A percentile compares a stretch with the other conserved stretches of the same genome.
phyloP scores from a whole-genome alignment of 2,113 vertebrate genomes.

The Numenius arquata region DNA sequence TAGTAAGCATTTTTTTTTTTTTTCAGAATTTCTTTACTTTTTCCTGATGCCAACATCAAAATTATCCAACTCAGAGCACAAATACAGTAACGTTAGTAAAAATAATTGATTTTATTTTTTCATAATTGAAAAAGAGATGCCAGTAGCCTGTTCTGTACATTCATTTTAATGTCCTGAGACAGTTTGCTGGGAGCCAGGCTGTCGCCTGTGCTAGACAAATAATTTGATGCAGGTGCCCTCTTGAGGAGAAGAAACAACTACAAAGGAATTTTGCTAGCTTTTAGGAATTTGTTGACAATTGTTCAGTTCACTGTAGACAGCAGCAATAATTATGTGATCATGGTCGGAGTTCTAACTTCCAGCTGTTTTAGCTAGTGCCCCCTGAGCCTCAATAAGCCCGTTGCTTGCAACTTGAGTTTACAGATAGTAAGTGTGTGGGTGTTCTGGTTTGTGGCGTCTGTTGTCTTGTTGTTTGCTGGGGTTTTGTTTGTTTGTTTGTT shows the following conservation, averaged over 20 bases:
- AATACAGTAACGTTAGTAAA: neutral
- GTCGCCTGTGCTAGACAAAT: neutral
- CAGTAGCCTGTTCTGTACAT: neutral
- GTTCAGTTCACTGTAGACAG: neutral
- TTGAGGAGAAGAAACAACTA: neutral
- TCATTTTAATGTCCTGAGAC: neutral
- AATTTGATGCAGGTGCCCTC: neutral
- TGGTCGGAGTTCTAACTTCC: neutral
- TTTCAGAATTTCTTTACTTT: neutral
- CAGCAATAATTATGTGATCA: neutral
- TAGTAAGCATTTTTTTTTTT: neutral
- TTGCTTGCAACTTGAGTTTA: neutral
- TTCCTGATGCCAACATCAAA: neutral
- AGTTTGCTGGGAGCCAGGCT: neutral
- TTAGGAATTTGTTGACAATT: neutral
- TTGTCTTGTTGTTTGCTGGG: neutral
- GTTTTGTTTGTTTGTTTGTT: neutral
- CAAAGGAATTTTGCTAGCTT: neutral
- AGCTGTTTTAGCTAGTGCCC: neutral
- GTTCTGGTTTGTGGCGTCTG: neutral
- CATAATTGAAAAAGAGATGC: neutral
- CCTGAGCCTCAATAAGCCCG: neutral
- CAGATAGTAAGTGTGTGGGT: neutral
- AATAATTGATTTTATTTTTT: neutral
- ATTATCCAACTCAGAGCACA: neutral